Conservation (phyloP, 2,797 vertebrate genomes). For the Sebastes reedi region DNA sequence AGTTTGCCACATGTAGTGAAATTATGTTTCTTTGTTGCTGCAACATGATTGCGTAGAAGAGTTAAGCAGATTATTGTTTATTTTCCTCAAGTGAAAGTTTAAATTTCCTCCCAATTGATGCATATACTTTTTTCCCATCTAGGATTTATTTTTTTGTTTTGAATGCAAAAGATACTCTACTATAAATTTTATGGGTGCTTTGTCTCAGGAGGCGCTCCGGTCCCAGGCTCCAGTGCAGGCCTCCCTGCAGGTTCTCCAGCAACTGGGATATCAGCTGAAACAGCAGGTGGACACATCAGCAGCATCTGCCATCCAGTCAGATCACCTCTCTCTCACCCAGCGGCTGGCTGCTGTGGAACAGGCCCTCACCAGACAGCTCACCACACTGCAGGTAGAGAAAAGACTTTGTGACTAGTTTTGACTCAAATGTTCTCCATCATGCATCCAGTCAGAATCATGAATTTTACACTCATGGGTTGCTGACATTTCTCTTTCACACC, state of each 20-base stretch:
- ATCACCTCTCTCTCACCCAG: constrained; percentile 88
- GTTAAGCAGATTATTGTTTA: background rate
- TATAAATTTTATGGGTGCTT: background rate
- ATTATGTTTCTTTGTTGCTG: background rate
- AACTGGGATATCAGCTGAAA: constrained; percentile 92
- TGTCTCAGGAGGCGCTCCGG: constrained; percentile 85
- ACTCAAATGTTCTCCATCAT: background rate
- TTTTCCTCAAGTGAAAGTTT: no score
- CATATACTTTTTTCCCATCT: background rate
- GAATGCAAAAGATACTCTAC: background rate
- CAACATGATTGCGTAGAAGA: background rate
- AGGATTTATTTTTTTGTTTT: background rate
- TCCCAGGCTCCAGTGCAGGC: constrained; percentile 83
- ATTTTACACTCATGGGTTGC: background rate
- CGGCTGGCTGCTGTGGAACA: constrained; percentile 86
- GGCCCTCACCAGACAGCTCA: constrained; percentile 88
- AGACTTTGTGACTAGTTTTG: background rate
- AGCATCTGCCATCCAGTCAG: constrained; percentile 89
- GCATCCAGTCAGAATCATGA: background rate
- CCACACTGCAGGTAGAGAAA: constrained; percentile 86
- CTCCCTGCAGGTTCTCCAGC: constrained; percentile 87
- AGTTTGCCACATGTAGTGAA: background rate
- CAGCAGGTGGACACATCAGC: constrained; percentile 92
- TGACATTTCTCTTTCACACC: constrained; percentile 19
- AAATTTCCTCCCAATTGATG: background rate